Conservation (phyloP, 2,888 invertebrate species). For the Epirrhoe tristata region DNA sequence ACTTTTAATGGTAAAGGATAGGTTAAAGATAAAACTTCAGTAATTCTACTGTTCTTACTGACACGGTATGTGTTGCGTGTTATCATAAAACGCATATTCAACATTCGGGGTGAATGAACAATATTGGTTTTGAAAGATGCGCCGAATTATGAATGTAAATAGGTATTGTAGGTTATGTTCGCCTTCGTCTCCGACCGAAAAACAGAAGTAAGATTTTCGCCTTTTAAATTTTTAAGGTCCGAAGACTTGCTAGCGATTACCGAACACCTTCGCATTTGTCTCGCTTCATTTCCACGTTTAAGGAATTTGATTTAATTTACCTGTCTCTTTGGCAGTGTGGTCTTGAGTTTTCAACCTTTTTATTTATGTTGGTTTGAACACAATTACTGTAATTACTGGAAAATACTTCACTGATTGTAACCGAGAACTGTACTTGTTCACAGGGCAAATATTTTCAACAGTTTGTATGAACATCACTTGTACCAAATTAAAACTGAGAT, state of each 20-base stretch:
- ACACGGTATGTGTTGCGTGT: background rate
- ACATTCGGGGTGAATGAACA: background rate
- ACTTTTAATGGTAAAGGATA: constrained; percentile 27
- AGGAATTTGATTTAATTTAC: constrained; percentile 37
- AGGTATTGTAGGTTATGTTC: background rate
- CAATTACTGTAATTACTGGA: constrained; percentile 23
- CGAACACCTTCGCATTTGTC: constrained; percentile 29
- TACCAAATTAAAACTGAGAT: constrained; percentile 30
- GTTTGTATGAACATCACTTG: constrained; percentile 13
- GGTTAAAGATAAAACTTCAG: constrained; percentile 13
- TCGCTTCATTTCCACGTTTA: constrained; percentile 28
- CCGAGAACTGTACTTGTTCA: constrained; percentile 12
- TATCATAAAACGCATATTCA: background rate
- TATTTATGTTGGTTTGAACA: constrained; percentile 20
- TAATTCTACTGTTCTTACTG: background rate
- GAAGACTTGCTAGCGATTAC: constrained; percentile 8
- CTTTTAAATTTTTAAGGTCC: constrained; percentile 29
- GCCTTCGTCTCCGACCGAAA: background rate
- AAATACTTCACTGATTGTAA: constrained; percentile 2
- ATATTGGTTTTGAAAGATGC: background rate
- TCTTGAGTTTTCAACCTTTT: constrained; percentile 38
- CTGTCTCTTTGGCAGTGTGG: constrained; percentile 39
- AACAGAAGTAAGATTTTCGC: constrained; percentile 15
- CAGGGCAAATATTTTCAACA: background rate
- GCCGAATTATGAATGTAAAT: background rate